A percentile compares a stretch with the other conserved stretches of the same genome.
Evolutionary conservation across 2,888 invertebrate species (phyloP).

Genomic region (Spodoptera exigua): DNA sequence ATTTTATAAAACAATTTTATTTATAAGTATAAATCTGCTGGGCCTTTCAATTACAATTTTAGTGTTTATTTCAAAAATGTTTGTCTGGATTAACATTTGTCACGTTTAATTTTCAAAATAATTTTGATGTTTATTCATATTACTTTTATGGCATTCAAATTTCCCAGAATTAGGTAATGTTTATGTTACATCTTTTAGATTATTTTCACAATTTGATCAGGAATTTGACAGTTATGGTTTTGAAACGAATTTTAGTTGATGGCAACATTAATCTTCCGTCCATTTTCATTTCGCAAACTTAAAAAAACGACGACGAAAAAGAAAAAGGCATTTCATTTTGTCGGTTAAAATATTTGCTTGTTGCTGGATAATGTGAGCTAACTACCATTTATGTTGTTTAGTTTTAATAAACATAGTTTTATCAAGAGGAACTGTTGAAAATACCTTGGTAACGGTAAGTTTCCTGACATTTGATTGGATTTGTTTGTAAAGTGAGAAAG

Average conservation of each 20-base stretch:
- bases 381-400: constrained; percentile 67
- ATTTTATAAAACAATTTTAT: too few relatives aligned
- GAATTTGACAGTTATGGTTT: constrained; percentile 43
- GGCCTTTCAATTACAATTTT: too few relatives aligned
- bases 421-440: constrained; percentile 59
- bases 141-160: too few relatives aligned
- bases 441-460: constrained; percentile 79
- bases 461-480: constrained; percentile 78
- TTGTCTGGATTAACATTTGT: too few relatives aligned
- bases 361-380: constrained; percentile 80
- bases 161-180: too few relatives aligned
- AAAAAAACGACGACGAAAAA: constrained; percentile 85
- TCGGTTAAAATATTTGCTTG: constrained; percentile 74
- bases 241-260: constrained; percentile 31
- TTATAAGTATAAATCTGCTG: too few relatives aligned
- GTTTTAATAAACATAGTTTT: constrained; percentile 69
- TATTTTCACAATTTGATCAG: not conserved
- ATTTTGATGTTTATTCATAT: too few relatives aligned
- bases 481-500: constrained; percentile 87
- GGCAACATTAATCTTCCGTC: constrained; percentile 77
- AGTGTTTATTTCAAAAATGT: too few relatives aligned
- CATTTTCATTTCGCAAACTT: constrained; percentile 84
- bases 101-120: too few relatives aligned
- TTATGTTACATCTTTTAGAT: too few relatives aligned
- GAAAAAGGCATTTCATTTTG: constrained; percentile 75